phyloP scores from a whole-genome alignment of 1,140 invertebrate species.

The Drosophila nigrodunni region DNA sequence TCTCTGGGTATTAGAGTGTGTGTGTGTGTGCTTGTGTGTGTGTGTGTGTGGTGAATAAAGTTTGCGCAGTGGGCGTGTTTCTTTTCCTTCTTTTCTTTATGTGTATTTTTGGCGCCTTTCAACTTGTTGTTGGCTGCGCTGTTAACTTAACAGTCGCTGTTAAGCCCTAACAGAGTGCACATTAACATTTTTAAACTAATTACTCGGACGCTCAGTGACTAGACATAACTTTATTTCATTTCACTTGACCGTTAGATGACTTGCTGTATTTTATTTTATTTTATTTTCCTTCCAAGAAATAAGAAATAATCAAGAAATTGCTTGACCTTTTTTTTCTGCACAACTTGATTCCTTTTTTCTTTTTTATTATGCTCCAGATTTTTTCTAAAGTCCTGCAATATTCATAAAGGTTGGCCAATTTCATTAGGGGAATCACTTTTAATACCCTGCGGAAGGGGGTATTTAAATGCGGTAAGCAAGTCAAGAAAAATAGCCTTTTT shows the following conservation, averaged over 20 bases:
- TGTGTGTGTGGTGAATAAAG: conserved; percentile 34
- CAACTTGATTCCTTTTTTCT: background rate
- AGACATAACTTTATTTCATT: conserved; percentile 8
- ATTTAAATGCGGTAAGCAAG: background rate
- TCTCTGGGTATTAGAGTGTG: background rate
- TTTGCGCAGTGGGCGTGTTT: conserved; percentile 49
- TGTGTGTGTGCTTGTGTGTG: conserved; percentile 14
- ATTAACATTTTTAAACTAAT: conserved; percentile 36
- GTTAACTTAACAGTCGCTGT: conserved; percentile 26
- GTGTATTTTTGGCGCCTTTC: conserved; percentile 33
- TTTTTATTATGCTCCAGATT: background rate
- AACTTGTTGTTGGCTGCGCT: conserved; percentile 52
- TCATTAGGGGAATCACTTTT: conserved; percentile 6
- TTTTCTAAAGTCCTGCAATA: conserved; percentile 44
- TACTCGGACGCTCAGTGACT: conserved; percentile 39
- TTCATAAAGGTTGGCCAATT: conserved; percentile 40
- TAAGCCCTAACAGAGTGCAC: conserved; percentile 15
- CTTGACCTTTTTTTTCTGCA: conserved; percentile 19
- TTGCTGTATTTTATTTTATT: conserved; percentile 7
- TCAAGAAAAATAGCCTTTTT: no score
- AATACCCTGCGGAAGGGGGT: background rate
- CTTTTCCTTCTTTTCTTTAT: conserved; percentile 19
- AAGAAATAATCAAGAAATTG: conserved; percentile 36
- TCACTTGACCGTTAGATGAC: conserved; percentile 29
- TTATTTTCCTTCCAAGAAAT: background rate